A percentile compares a stretch with the other conserved stretches of the same genome.
phyloP scores from a whole-genome alignment of 2,888 invertebrate genomes.

The Sinotaia quadrata region DNA sequence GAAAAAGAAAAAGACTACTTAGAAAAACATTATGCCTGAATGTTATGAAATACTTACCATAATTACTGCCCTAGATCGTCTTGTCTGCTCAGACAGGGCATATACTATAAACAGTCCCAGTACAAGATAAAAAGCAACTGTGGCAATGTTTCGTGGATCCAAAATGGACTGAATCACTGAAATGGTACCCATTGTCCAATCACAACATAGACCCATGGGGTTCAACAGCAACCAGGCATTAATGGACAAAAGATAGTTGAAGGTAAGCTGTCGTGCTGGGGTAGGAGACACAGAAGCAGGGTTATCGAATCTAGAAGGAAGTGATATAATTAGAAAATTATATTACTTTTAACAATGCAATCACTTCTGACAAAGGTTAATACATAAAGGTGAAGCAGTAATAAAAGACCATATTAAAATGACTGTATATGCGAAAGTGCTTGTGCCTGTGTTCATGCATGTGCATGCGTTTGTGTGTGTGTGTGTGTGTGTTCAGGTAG shows the following conservation, averaged over 20 bases:
- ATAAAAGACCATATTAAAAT: too few species aligned
- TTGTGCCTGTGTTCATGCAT: too few species aligned
- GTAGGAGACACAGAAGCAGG: constrained; percentile 91
- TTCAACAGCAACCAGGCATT: constrained; percentile 92
- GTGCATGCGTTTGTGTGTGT: too few species aligned
- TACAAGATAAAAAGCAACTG: constrained; percentile 79
- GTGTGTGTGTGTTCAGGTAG: too few species aligned
- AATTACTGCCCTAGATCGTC: constrained; percentile 77
- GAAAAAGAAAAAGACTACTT: neutral
- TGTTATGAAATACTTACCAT: constrained; percentile 76
- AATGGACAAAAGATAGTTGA: constrained; percentile 90
- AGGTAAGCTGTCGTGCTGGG: constrained; percentile 90
- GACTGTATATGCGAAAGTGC: too few species aligned
- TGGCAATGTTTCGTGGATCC: constrained; percentile 87
- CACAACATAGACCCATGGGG: constrained; percentile 93
- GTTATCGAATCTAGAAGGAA: constrained; percentile 87
- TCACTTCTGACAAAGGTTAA: too few species aligned
- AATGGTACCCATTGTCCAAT: constrained; percentile 98
- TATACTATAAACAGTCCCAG: constrained; percentile 59
- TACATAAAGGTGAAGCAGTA: too few species aligned
- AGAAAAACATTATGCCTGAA: neutral
- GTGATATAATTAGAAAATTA: neutral
- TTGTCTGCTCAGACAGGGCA: constrained; percentile 51
- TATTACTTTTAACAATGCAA: neutral
- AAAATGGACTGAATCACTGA: constrained; percentile 85